Base-by-base conservation (phyloP, 2,113 vertebrate genomes). In the Rhynchomys soricoides region DNA sequence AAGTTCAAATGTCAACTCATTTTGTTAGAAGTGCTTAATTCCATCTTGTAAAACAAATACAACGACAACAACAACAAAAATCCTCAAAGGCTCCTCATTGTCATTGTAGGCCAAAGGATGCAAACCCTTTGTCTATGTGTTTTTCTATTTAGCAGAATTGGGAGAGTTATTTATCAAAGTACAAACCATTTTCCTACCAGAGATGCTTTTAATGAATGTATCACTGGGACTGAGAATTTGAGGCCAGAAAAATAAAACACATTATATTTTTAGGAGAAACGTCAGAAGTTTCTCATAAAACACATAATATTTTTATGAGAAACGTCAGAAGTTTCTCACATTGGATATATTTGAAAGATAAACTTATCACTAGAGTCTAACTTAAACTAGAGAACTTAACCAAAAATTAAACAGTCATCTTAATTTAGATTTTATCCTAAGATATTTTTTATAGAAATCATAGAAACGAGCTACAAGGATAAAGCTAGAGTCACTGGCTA, bases 401-500 rank as follows among this genome's bases (percentile, higher is more conserved):
- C 45, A 90, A 83, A 96, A 87, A 82, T 86, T 40, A 31, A 91
- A 93, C 48, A 91, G 26, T 94, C 59, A 95, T 90, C 81, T 55
- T 79, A 82, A 90, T 59, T n/a, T 93, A 64, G 64, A 22, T 68
- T n/a, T 95, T 89, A 77, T 66, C 48, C 37, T 86, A 95, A 73
- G 34, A 89, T 89, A 34, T 93, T 94, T 97, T 96, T 94, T 77
- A 93, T 59, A 86, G 48, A 29, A 89, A 96, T 92, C 86, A 83
- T 94, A 93, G 95, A 96, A 89, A 45, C 12, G 94, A 77, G 55
- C 40, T 94, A 34, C 94, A 68, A 86, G 45, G 89, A 82, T 90
- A 90, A 93, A 92, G 24, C 37, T 85, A 71, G 71, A 71, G 37
- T 94, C 40, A 45, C n/a, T 96, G 94, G 45, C 90, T 90, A 87